These are phyloP conservation scores for Xestia sexstrigata DNA, from an alignment of 2,888 invertebrate species.

Conservation along the genomic window DNA sequence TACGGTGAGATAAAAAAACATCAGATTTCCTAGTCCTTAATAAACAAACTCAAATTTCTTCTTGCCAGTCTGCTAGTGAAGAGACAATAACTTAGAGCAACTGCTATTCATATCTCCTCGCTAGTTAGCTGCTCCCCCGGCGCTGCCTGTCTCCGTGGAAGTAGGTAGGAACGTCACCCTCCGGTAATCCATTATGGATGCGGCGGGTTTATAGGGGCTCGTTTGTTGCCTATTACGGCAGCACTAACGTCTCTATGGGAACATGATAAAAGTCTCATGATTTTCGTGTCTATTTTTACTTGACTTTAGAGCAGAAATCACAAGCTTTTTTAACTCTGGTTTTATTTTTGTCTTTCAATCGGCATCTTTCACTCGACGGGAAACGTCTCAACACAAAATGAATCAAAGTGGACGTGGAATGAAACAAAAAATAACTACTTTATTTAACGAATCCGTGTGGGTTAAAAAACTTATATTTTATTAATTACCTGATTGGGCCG, in stretches of 20 bases:
- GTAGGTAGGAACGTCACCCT: constrained; percentile 24
- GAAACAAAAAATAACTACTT: no score
- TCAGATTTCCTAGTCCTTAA: background rate
- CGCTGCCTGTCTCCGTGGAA: constrained; percentile 20
- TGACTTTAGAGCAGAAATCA: background rate
- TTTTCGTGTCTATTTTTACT: constrained; percentile 1
- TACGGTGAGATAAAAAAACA: background rate
- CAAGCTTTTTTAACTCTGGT: no score
- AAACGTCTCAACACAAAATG: no score
- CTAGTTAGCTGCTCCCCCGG: constrained; percentile 43
- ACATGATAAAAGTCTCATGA: background rate
- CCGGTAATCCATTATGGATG: constrained; percentile 43
- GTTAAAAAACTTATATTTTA: background rate
- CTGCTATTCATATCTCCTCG: background rate
- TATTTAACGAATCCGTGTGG: background rate
- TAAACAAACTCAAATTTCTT: background rate
- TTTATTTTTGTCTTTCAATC: background rate
- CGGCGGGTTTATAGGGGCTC: constrained; percentile 24
- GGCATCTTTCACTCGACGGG: no score
- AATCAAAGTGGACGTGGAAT: no score
- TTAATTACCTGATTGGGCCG: background rate
- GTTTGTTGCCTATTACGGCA: constrained; percentile 38
- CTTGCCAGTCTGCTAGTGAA: background rate
- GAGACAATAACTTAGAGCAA: background rate
- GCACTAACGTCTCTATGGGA: constrained; percentile 1